Conservation (phyloP, 2,797 vertebrate genomes). For the Chrysocyon brachyurus region DNA sequence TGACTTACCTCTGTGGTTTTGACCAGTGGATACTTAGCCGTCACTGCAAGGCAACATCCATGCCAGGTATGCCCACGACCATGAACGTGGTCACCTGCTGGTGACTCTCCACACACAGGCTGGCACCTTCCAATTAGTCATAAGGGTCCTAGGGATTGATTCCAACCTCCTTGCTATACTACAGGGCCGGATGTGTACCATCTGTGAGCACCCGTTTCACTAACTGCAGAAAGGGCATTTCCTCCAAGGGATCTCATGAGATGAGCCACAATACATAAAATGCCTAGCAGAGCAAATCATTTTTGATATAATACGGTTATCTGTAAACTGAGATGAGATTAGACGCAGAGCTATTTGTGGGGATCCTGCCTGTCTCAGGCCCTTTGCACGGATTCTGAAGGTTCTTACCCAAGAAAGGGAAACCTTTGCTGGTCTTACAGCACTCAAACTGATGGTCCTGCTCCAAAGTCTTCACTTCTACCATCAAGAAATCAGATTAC, state of each 20-base stretch:
- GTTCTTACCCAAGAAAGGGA: not conserved
- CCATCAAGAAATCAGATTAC: not conserved
- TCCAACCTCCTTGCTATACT: not conserved
- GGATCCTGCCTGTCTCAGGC: not conserved
- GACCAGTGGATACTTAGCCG: not conserved
- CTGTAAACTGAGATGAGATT: not conserved
- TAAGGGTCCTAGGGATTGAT: not conserved
- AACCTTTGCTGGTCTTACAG: accelerated
- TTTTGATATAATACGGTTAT: not conserved
- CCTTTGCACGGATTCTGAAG: not conserved
- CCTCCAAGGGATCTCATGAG: not conserved
- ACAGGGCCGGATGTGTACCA: not conserved
- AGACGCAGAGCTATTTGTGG: not conserved
- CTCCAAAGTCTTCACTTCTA: not conserved
- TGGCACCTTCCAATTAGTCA: not conserved
- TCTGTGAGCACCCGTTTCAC: not conserved
- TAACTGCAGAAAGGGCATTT: not conserved
- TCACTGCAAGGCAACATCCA: not conserved
- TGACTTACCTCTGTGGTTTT: not conserved
- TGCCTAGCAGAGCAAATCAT: not conserved
- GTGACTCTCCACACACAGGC: not conserved
- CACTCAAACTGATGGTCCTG: not conserved
- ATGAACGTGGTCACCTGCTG: not conserved
- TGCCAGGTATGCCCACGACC: accelerated
- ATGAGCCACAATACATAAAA: not conserved